phyloP scores from a whole-genome alignment of 2,797 vertebrate species.

The Alcedo quadribrachys region DNA sequence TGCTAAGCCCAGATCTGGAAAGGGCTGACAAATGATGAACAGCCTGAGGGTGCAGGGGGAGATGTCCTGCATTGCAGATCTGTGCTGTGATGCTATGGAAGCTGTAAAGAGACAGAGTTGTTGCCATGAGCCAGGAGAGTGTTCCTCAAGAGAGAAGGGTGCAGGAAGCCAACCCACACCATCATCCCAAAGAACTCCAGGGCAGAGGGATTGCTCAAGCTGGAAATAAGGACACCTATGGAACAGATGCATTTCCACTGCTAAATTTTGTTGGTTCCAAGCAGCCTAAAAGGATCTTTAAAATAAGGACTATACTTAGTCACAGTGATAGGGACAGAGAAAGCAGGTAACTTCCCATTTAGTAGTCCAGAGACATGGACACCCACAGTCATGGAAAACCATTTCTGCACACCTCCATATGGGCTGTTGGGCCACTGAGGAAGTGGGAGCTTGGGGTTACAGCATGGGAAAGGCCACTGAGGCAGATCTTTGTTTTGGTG shows the following conservation, averaged over 20 bases:
- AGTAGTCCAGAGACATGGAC: neutral
- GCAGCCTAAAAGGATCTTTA: neutral
- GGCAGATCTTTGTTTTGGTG: neutral
- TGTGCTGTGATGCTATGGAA: neutral
- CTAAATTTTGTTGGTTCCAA: neutral
- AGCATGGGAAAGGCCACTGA: neutral
- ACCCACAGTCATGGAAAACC: neutral
- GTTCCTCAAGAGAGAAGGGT: neutral
- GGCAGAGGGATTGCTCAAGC: neutral
- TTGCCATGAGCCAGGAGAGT: neutral
- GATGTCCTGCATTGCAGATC: neutral
- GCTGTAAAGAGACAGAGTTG: neutral
- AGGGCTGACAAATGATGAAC: neutral
- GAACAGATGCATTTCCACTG: neutral
- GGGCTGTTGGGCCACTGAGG: neutral
- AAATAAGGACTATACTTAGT: neutral
- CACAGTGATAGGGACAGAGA: neutral
- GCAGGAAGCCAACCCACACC: accelerated
- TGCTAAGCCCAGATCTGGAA: neutral
- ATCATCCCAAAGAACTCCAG: neutral
- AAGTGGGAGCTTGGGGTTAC: neutral
- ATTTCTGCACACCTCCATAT: neutral
- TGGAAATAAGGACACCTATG: neutral
- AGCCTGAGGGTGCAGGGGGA: neutral
- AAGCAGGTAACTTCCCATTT: neutral